phyloP scores from a whole-genome alignment of 2,113 vertebrate species.

The Corythaixoides concolor region DNA sequence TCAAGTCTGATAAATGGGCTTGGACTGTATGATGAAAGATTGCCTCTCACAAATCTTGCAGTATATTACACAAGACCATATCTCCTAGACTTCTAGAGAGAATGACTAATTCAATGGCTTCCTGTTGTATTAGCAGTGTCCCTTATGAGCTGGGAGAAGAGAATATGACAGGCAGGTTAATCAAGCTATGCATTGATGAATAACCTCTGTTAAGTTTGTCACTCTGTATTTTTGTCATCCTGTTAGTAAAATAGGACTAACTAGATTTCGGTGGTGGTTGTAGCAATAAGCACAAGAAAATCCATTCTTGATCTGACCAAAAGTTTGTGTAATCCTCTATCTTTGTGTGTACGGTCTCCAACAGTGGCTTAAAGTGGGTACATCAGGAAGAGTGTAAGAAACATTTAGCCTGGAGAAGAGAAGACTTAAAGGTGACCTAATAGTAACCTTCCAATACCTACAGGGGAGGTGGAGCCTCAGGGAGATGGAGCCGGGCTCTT shows the following conservation, averaged over 20 bases:
- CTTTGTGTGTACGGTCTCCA: neutral
- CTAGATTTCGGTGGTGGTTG: neutral
- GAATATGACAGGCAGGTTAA: neutral
- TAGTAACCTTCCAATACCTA: neutral
- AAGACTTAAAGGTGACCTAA: neutral
- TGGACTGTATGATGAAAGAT: neutral
- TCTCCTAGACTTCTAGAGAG: neutral
- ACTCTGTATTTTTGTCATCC: neutral
- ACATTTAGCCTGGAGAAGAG: neutral
- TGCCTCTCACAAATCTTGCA: neutral
- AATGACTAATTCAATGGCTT: neutral
- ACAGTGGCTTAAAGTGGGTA: neutral
- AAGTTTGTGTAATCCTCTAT: neutral
- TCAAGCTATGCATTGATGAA: neutral
- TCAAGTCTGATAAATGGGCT: neutral
- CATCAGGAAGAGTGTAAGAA: neutral
- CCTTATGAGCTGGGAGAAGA: neutral
- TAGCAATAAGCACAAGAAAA: neutral
- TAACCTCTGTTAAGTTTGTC: neutral
- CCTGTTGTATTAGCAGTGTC: neutral
- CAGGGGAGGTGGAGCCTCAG: neutral
- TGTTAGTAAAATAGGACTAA: neutral
- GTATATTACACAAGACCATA: neutral
- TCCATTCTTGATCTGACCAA: neutral
- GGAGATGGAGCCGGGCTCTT: neutral